Evolutionary conservation across 2,797 vertebrate genomes (phyloP), one percentile per base, ranked within the genome.

Genomic region (Halcyon badia): DNA sequence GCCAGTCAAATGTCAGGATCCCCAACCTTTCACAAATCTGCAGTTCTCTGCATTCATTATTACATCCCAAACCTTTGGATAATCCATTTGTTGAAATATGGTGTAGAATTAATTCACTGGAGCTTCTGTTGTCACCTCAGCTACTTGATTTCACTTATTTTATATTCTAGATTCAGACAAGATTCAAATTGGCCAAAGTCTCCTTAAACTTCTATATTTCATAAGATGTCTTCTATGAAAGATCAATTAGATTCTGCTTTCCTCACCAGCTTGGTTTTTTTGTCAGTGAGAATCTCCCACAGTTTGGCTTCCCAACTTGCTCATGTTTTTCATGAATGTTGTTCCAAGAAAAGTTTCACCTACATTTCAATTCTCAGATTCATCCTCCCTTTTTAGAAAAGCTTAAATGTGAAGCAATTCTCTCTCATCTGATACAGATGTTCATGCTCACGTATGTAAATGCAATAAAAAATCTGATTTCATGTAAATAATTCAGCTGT

Each of bases 181-280:
- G 37, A 65, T 31, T 10, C 28, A 68, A 84, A 61, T 0, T 4
- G 0, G 37, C 26, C 9, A 87, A 71, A 71, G 35, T 11, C 6
- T 58, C 7, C 44, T 71, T n/a, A 9, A 16, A 54, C 4, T 68
- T 80, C 37, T 31, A 28, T 33, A 83, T 51, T 77, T 58, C 31
- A 42, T 14, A 49, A n/a, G 20, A 35, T 1, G 1, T 6, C 5
- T 64, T 26, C 44, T 64, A 39, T 39, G 37, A 39, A 39, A 39
- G 37, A 14, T 41, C 26, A 18, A 14, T 22, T 6, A 17, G 0
- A 1, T 11, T 68, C 10, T 78, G n/a, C 8, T 89, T 10, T 62
- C 7, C 17, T 8, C 3, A 12, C 14, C 33, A 30, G 5, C 33
- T 24, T 46, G 26, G 2, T 14, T 58, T 87, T 72, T n/a, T 7